phyloP scores from a whole-genome alignment of 2,797 vertebrate genomes.

The Ctenopoma multispine region DNA sequence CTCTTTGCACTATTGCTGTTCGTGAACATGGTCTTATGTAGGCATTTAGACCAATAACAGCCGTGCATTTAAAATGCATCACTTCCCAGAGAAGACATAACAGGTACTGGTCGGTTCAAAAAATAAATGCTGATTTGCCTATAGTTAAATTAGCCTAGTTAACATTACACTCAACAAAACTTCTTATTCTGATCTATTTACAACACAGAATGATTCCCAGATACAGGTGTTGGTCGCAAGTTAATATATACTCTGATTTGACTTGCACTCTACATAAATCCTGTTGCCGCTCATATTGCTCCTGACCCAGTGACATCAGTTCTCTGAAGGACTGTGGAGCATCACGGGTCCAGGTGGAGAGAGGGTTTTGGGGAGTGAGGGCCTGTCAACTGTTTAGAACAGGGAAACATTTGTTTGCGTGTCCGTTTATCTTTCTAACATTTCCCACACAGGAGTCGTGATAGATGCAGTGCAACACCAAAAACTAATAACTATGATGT shows the following conservation, averaged over 20 bases:
- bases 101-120: not conserved
- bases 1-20: not conserved
- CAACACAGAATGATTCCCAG: slow-evolving; percentile 13
- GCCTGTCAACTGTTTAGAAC: slow-evolving; percentile 58
- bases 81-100: slow-evolving; percentile 1
- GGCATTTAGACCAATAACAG: not conserved
- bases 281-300: slow-evolving; percentile 63
- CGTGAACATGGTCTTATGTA: not conserved
- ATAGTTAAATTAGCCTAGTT: slow-evolving; percentile 19
- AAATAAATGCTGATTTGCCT: not conserved
- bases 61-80: slow-evolving; percentile 19
- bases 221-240: not conserved
- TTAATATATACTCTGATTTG: too few relatives aligned
- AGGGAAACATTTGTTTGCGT: too few relatives aligned
- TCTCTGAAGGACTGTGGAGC: slow-evolving; percentile 31
- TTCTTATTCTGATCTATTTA: slow-evolving; percentile 25
- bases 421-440: too few relatives aligned
- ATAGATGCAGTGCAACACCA: too few relatives aligned
- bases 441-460: too few relatives aligned
- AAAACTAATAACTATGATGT: too few relatives aligned
- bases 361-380: slow-evolving; percentile 12
- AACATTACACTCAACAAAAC: slow-evolving; percentile 11
- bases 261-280: slow-evolving; percentile 41
- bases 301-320: slow-evolving; percentile 64
- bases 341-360: slow-evolving; percentile 16